phyloP scores from a whole-genome alignment of 2,797 vertebrate species.

The Cossypha caffra region DNA sequence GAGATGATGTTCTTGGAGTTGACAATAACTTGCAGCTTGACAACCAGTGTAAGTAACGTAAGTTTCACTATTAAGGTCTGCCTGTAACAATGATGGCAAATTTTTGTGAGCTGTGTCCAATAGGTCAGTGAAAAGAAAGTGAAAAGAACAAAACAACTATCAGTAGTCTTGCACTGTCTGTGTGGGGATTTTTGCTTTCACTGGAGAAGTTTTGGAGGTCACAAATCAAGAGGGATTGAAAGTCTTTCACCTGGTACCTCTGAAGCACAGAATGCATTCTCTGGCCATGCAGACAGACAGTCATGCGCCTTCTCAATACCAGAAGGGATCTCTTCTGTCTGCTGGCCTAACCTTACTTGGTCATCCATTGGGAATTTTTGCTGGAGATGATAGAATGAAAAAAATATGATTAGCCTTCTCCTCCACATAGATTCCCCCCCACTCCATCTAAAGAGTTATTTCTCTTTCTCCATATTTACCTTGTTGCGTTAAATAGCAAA shows the following conservation, averaged over 20 bases:
- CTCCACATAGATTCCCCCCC: fast-evolving
- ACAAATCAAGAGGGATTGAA: background rate
- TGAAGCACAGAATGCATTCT: background rate
- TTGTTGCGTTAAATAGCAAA: background rate
- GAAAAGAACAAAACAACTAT: background rate
- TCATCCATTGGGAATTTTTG: background rate
- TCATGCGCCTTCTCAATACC: fast-evolving
- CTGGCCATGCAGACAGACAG: background rate
- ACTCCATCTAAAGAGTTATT: background rate
- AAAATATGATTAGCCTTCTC: background rate
- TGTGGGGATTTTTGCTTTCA: background rate
- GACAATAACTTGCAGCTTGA: background rate
- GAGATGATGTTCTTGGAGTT: background rate
- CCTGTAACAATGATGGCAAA: background rate
- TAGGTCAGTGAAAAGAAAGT: background rate
- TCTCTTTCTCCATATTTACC: background rate
- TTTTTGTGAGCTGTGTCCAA: background rate
- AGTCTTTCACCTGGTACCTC: background rate
- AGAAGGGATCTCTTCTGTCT: background rate
- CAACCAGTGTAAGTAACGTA: background rate
- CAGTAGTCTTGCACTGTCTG: background rate
- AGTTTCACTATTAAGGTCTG: background rate
- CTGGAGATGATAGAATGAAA: background rate
- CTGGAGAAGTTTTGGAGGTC: background rate
- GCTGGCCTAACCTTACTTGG: background rate